A percentile compares a stretch with the other conserved stretches of the same genome.
phyloP scores from a whole-genome alignment of 2,113 vertebrate species.

The Morone saxatilis region DNA sequence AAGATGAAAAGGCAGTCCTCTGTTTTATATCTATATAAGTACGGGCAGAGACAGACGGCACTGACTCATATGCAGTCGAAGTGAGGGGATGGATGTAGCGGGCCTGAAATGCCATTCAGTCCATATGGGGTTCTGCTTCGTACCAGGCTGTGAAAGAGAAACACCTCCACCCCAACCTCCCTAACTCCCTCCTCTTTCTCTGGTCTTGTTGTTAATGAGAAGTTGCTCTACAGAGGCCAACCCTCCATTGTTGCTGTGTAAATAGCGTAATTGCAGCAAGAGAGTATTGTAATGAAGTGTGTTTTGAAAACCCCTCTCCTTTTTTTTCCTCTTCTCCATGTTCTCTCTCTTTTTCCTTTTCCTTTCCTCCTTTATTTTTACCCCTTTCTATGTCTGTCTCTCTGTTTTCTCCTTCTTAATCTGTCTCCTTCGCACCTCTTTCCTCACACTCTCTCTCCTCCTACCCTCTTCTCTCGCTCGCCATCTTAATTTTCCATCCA shows the following conservation, averaged over 20 bases:
- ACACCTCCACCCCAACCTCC: slow-evolving; percentile 23
- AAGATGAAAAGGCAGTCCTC: slow-evolving; percentile 69
- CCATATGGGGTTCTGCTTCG: slow-evolving; percentile 39
- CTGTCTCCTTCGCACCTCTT: slow-evolving; percentile 26
- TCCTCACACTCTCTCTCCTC: slow-evolving; percentile 21
- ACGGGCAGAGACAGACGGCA: slow-evolving; percentile 49
- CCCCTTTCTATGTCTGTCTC: slow-evolving; percentile 28
- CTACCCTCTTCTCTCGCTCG: slow-evolving; percentile 34
- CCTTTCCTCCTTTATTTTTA: slow-evolving; percentile 24
- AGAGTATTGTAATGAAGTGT: slow-evolving; percentile 71
- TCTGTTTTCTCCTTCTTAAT: slow-evolving; percentile 14
- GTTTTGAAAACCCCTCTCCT: slow-evolving; percentile 39
- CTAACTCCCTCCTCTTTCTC: slow-evolving; percentile 13
- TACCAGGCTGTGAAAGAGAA: slow-evolving; percentile 34
- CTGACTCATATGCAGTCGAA: slow-evolving; percentile 44
- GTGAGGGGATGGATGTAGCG: slow-evolving; percentile 66
- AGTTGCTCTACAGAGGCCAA: slow-evolving; percentile 56
- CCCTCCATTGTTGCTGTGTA: slow-evolving; percentile 73
- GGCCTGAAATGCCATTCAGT: slow-evolving; percentile 66
- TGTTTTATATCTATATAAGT: slow-evolving; percentile 72
- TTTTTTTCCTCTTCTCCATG: slow-evolving; percentile 8
- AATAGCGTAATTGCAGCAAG: slow-evolving; percentile 76
- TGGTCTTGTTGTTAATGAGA: slow-evolving; percentile 62
- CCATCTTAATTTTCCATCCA: slow-evolving; percentile 67
- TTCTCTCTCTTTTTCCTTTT: slow-evolving; percentile 1